These are phyloP conservation scores for Ailuropoda melanoleuca DNA, from an alignment of 2,113 vertebrate genomes.

Conservation along the genomic window DNA sequence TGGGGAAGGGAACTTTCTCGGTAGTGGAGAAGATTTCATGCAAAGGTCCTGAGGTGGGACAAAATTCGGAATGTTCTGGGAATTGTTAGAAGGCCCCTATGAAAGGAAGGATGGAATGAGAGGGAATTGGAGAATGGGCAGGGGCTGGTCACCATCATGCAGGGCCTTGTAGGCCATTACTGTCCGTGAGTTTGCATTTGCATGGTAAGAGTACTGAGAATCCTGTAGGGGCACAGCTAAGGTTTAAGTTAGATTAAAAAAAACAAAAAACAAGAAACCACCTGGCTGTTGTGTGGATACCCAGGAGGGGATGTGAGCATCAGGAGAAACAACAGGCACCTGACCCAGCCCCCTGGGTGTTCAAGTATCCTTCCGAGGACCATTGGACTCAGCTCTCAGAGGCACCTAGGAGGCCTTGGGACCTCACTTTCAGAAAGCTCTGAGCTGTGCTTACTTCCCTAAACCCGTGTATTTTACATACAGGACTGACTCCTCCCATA, in stretches of 20 bases:
- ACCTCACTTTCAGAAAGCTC: not conserved
- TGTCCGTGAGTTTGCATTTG: not conserved
- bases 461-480: not conserved
- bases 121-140: not conserved
- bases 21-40: not conserved
- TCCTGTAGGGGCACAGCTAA: not conserved
- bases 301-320: not conserved
- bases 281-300: not conserved
- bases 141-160: accelerated
- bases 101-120: not conserved
- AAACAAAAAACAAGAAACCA: not conserved
- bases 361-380: not conserved
- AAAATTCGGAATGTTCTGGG: not conserved
- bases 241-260: not conserved
- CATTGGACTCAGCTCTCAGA: not conserved
- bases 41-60: not conserved
- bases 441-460: not conserved
- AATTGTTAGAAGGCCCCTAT: not conserved
- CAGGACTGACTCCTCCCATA: not conserved
- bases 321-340: not conserved
- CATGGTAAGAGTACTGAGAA: not conserved
- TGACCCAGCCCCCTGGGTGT: not conserved
- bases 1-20: not conserved
- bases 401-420: not conserved
- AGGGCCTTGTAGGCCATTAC: not conserved